Percentiles rank a stretch among this genome's conserved stretches.
Evolutionary conservation across 2,888 invertebrate species (phyloP).

Genomic region (Formica aserva): DNA sequence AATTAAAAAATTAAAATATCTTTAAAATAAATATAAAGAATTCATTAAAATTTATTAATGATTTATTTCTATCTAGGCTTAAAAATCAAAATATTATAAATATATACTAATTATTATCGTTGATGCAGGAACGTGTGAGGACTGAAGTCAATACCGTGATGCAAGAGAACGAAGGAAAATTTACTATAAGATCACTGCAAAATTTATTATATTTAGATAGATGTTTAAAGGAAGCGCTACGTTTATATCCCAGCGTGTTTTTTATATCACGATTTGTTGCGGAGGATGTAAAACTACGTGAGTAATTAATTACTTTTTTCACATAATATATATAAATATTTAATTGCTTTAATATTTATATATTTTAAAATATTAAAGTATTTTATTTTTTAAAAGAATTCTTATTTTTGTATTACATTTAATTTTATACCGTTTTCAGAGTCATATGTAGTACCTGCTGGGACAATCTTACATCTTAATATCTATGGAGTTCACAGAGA

Average conservation of each 20-base stretch:
- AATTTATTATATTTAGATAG: constrained; percentile 90
- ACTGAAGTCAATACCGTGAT: constrained; percentile 72
- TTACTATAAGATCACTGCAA: constrained; percentile 79
- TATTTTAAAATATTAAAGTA: too few relatives aligned
- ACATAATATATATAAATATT: not conserved
- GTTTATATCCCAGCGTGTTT: too few relatives aligned
- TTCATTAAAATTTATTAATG: not conserved
- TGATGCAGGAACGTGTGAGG: constrained; percentile 72
- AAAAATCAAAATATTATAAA: not conserved
- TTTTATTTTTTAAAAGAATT: too few relatives aligned
- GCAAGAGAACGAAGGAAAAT: constrained; percentile 86
- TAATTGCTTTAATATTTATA: not conserved
- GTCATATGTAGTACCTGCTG: constrained; percentile 86
- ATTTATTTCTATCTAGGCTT: not conserved
- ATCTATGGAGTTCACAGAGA: constrained; percentile 87
- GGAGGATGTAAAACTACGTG: constrained; percentile 84
- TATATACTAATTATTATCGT: not conserved
- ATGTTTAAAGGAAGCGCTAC: too few relatives aligned
- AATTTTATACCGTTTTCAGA: constrained; percentile 79
- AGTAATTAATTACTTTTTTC: not conserved
- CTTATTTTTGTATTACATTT: not conserved
- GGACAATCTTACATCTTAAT: constrained; percentile 82
- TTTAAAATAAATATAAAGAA: too few relatives aligned
- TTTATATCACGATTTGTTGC: too few relatives aligned
- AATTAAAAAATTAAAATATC: too few relatives aligned